Percentiles rank a stretch among this genome's conserved stretches.
Conservation (phyloP, 2,113 vertebrate genomes). For the Ascaphus truei region DNA sequence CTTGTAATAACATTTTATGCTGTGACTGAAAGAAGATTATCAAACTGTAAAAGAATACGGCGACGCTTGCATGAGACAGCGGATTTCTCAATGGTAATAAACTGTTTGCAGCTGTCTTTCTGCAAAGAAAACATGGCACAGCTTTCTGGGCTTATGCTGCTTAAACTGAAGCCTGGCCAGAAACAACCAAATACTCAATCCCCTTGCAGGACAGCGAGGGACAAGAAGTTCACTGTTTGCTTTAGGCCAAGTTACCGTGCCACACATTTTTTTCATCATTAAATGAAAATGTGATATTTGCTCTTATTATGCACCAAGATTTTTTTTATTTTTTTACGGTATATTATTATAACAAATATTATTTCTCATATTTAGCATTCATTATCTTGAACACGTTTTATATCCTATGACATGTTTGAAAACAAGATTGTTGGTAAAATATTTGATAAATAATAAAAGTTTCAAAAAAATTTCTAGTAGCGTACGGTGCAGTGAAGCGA, state of each 20-base stretch:
- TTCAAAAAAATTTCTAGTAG: no score
- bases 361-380: not conserved
- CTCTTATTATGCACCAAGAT: not conserved
- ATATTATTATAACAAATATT: constrained; percentile 23
- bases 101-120: constrained; percentile 25
- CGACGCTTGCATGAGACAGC: not conserved
- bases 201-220: constrained; percentile 15
- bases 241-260: constrained; percentile 26
- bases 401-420: not conserved
- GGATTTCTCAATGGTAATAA: constrained; percentile 14
- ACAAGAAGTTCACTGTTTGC: constrained; percentile 29
- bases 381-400: not conserved
- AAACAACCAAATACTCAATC: not conserved
- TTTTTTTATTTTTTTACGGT: not conserved
- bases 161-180: constrained; percentile 26
- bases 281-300: constrained; percentile 2
- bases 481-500: no score
- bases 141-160: constrained; percentile 24
- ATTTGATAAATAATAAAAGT: constrained; percentile 1
- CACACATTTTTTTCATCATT: constrained; percentile 21
- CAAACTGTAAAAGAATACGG: constrained; percentile 29
- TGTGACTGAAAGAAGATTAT: constrained; percentile 25
- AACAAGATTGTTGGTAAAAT: constrained; percentile 2
- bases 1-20: constrained; percentile 12
- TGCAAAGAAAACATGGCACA: constrained; percentile 33